Evolutionary conservation across 2,113 vertebrate species (phyloP), one percentile per base, ranked within the genome.

Genomic region (Promerops cafer): DNA sequence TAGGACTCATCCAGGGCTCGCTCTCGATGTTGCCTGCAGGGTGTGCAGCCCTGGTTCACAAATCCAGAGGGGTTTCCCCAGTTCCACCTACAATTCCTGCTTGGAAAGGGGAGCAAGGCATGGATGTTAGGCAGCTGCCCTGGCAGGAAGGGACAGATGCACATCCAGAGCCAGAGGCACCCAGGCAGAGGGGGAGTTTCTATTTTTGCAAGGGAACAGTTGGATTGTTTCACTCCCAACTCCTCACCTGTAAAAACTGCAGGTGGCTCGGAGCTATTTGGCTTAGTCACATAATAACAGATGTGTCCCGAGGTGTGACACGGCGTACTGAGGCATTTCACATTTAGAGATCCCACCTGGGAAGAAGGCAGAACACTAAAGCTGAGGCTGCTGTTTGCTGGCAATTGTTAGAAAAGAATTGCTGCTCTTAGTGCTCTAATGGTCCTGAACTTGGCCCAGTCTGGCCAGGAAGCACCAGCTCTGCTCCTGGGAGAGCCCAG

Each of bases 221-320:
- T n/a, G n/a, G n/a, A n/a, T n/a, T n/a, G n/a, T n/a, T n/a, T n/a
- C n/a, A n/a, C 75, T 94, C 93, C 93, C 92, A 65, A 91, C 57
- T 79, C 87, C 98, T 98, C 97, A 99, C 99, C 99, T 96, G 99
- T 99, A 97, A 99, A 99, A 85, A 99, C 98, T 10, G 99, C 99
- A 22, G 99, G 98, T 3, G 99, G 98, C 94, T 99, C 99, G 0
- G 98, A 96, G 97, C 98, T 98, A 70, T 98, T 97, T 26, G 99
- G 98, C 97, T 99, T 99, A 53, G 98, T 99, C 96, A 99, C 99
- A 66, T 98, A 99, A 96, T 99, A 99, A 96, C 99, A 99, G 98
- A 99, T 99, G 97, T 99, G 99, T 74, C 99, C 99, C 5, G 98
- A 99, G 5, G 99, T 99, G 98, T 99, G 99, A 95, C 99, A 99